These are phyloP conservation scores for Laticauda laticaudata DNA, from an alignment of 2,113 vertebrate genomes.

Conservation along the genomic window DNA sequence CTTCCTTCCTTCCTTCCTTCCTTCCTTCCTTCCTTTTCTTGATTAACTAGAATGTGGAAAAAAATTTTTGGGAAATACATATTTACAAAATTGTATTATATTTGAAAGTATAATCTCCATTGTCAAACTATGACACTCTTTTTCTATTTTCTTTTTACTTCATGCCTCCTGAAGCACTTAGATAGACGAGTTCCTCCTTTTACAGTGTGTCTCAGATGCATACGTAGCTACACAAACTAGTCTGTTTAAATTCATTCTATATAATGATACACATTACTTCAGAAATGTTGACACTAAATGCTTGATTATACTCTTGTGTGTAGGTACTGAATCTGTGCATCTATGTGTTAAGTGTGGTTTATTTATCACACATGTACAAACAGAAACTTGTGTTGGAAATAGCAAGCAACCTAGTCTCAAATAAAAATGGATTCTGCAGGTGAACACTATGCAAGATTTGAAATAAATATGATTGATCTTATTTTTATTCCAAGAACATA, in stretches of 20 bases:
- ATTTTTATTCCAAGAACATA: conserved; percentile 17
- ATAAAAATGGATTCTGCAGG: background rate
- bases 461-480: background rate
- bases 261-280: background rate
- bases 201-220: background rate
- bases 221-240: background rate
- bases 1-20: too few species aligned
- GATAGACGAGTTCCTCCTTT: background rate
- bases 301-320: background rate
- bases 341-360: background rate
- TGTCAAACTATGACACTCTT: background rate
- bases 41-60: background rate
- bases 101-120: conserved; percentile 4
- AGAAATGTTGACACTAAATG: background rate
- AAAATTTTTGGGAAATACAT: background rate
- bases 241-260: conserved; percentile 21
- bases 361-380: background rate
- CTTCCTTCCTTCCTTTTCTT: too few species aligned
- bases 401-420: background rate
- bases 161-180: background rate
- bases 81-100: background rate
- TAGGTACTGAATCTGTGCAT: background rate
- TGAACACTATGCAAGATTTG: background rate
- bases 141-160: background rate
- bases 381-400: background rate